phyloP scores from a whole-genome alignment of 2,113 vertebrate genomes.

The Cathartes aura region DNA sequence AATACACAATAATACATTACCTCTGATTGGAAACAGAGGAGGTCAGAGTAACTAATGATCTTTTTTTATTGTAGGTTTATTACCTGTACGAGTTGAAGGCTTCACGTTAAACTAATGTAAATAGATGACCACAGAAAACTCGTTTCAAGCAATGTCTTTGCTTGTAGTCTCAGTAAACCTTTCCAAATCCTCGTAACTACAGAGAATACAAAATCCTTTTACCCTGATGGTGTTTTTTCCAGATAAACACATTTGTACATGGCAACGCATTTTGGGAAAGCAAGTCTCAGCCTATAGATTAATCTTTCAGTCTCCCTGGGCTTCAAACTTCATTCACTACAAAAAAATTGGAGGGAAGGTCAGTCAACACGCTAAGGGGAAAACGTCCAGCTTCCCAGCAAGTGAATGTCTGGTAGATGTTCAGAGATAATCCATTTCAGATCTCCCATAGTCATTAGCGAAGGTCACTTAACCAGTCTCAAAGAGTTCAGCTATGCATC shows the following conservation, averaged over 20 bases:
- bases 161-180: neutral
- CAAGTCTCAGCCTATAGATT: neutral
- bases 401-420: neutral
- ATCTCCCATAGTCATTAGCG: neutral
- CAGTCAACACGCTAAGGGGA: neutral
- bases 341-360: neutral
- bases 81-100: neutral
- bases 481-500: neutral
- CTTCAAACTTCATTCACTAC: neutral
- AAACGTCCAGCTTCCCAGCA: neutral
- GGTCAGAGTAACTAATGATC: neutral
- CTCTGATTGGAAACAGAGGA: neutral
- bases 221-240: neutral
- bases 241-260: neutral
- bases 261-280: neutral
- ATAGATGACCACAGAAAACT: neutral
- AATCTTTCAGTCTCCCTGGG: neutral
- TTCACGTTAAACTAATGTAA: neutral
- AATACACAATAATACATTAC: neutral
- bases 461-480: neutral
- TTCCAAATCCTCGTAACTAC: neutral
- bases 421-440: neutral
- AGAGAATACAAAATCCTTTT: neutral
- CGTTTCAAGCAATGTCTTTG: neutral
- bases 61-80: neutral